A percentile compares a stretch with the other conserved stretches of the same genome.
Evolutionary conservation across 1,140 invertebrate species (phyloP).

Genomic region (fruit fly (Drosophila melanogaster)): DNA sequence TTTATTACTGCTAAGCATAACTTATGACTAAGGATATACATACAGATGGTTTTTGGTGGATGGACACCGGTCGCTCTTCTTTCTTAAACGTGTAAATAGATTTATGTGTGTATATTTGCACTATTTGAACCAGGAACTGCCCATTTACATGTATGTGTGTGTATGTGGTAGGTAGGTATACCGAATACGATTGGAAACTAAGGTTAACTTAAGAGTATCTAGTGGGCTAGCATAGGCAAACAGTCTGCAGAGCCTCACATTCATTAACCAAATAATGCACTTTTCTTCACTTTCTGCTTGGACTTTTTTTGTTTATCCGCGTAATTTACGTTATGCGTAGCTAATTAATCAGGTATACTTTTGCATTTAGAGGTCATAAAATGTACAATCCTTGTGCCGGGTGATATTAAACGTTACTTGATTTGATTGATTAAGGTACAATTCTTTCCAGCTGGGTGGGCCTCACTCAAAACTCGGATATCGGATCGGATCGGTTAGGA

Average conservation of each 20-base stretch:
- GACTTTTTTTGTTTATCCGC: background rate
- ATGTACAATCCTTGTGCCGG: constrained; percentile 20
- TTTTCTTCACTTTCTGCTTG: constrained; percentile 10
- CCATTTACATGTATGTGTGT: constrained; percentile 48
- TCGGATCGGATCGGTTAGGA: background rate
- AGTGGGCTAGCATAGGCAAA: background rate
- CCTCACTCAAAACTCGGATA: constrained; percentile 1
- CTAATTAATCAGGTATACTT: constrained; percentile 16
- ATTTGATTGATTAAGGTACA: constrained; percentile 26
- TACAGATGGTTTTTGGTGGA: constrained; percentile 13
- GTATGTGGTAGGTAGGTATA: constrained; percentile 14
- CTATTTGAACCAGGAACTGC: constrained; percentile 80
- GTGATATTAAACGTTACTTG: background rate
- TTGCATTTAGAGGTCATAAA: constrained; percentile 11
- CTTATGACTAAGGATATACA: constrained; percentile 36
- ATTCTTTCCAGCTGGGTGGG: constrained; percentile 14
- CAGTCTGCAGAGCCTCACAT: constrained; percentile 34
- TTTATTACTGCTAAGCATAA: constrained; percentile 57
- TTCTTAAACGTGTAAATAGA: constrained; percentile 58
- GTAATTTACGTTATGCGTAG: constrained; percentile 19
- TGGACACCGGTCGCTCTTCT: constrained; percentile 16
- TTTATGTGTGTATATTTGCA: constrained; percentile 69
- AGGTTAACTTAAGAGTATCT: constrained; percentile 27
- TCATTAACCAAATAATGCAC: constrained; percentile 34
- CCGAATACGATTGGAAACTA: constrained; percentile 30